Conservation (phyloP, 2,797 vertebrate species). For the Pseudochromis fuscus region DNA sequence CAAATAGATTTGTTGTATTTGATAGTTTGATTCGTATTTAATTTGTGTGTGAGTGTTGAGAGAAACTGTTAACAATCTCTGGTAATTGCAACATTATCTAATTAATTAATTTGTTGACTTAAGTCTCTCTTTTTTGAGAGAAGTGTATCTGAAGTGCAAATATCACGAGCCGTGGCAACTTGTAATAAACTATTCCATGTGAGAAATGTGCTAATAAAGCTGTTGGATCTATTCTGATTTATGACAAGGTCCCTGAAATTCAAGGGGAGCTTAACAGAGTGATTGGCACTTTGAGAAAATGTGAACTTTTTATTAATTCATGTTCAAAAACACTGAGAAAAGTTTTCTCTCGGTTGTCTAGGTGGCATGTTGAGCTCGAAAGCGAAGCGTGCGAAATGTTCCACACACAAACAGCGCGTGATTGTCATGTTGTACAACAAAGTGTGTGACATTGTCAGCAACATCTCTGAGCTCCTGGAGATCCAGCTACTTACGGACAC, state of each 20-base stretch:
- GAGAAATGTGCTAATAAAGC: neutral
- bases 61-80: too few species aligned
- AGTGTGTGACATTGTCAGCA: slow-evolving; percentile 97
- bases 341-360: slow-evolving; percentile 58
- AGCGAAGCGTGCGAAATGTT: slow-evolving; percentile 97
- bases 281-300: neutral
- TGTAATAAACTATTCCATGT: too few species aligned
- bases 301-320: neutral
- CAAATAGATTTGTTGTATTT: neutral
- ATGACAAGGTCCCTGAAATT: neutral
- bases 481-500: slow-evolving; percentile 98
- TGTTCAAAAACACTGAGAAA: neutral
- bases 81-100: too few species aligned
- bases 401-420: slow-evolving; percentile 96
- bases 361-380: slow-evolving; percentile 95
- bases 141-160: too few species aligned
- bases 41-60: too few species aligned
- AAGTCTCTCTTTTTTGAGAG: too few species aligned
- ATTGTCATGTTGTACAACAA: slow-evolving; percentile 99
- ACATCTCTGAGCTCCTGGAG: slow-evolving; percentile 94
- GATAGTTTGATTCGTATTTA: neutral
- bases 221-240: neutral
- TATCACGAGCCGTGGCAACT: too few species aligned
- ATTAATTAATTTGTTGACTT: too few species aligned
- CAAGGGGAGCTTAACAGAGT: neutral